phyloP scores from a whole-genome alignment of 2,888 invertebrate species.

The Brachycybe producta region DNA sequence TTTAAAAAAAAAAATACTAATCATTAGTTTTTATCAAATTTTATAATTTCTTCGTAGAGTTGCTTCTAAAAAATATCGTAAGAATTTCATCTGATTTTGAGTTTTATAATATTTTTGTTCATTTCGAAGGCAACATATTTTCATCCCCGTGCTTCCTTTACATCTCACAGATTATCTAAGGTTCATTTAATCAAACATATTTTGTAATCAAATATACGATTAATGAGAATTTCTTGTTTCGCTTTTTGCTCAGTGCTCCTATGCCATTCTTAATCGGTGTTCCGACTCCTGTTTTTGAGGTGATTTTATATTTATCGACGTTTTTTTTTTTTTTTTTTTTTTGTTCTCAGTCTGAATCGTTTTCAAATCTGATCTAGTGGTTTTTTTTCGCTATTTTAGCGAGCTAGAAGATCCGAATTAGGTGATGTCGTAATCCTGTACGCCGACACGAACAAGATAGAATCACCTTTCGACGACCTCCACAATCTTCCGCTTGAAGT shows the following conservation, averaged over 20 bases:
- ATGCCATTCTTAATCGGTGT: slow-evolving; percentile 98
- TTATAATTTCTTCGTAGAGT: no score
- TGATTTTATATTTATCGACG: no score
- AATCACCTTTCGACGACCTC: slow-evolving; percentile 72
- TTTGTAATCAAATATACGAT: background rate
- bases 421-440: slow-evolving; percentile 90
- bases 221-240: slow-evolving; percentile 2
- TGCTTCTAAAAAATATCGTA: no score
- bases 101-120: background rate
- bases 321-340: slow-evolving; percentile 7
- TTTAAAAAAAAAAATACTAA: no score
- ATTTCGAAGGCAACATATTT: slow-evolving; percentile 66
- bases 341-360: background rate
- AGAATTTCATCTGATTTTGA: background rate
- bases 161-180: slow-evolving; percentile 75
- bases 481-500: slow-evolving; percentile 45
- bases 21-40: no score
- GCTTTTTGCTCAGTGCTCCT: slow-evolving; percentile 49
- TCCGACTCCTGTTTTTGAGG: slow-evolving; percentile 68
- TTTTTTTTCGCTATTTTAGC: slow-evolving; percentile 11
- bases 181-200: slow-evolving; percentile 18
- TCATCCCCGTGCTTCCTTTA: slow-evolving; percentile 84
- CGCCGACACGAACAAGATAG: slow-evolving; percentile 76
- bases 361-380: background rate
- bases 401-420: slow-evolving; percentile 52